A percentile compares a stretch with the other conserved stretches of the same genome.
Conservation (phyloP, 2,888 invertebrate genomes). For the Lydus trimaculatus region DNA sequence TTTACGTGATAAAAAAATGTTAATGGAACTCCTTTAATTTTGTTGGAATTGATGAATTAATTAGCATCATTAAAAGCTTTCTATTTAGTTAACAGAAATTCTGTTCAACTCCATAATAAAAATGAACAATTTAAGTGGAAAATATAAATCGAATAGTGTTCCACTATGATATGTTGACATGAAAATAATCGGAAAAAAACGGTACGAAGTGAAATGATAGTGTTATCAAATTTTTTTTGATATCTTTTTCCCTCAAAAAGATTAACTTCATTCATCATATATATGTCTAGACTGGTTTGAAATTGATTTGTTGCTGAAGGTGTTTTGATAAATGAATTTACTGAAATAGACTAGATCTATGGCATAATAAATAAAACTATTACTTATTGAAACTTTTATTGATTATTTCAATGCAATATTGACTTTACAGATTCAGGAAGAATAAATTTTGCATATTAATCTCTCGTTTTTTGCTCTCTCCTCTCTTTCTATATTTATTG, state of each 20-base stretch:
- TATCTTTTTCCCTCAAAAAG: background rate
- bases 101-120: no score
- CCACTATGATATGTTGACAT: conserved; percentile 5
- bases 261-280: conserved; percentile 16
- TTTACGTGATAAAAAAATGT: no score
- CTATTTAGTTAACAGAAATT: no score
- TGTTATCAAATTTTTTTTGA: background rate
- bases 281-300: conserved; percentile 7
- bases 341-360: background rate
- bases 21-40: no score
- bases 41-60: no score
- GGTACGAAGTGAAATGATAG: background rate
- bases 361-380: background rate
- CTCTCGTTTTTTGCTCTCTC: background rate
- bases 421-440: background rate
- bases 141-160: no score
- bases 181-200: background rate
- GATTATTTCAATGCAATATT: background rate
- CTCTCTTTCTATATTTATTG: background rate
- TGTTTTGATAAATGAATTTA: conserved; percentile 9
- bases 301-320: conserved; percentile 12
- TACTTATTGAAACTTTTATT: background rate
- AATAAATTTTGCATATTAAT: background rate
- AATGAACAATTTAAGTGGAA: no score
- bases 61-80: no score